Conservation (phyloP, 2,888 invertebrate genomes). For the Drosophila birchii region DNA sequence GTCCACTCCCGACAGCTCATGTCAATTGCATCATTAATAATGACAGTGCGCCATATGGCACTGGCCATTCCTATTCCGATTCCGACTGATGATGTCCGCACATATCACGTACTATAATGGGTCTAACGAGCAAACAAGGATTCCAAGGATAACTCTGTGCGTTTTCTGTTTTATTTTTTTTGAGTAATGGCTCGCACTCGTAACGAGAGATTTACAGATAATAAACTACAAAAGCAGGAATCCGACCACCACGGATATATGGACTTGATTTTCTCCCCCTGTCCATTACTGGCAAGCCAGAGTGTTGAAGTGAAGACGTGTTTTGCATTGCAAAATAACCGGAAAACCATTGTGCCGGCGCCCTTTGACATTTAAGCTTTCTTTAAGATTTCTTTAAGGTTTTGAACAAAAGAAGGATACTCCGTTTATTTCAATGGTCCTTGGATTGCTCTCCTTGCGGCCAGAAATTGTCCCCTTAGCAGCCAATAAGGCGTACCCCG, state of each 20-base stretch:
- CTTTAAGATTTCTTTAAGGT: neutral
- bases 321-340: constrained; percentile 21
- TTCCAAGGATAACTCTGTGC: constrained; percentile 4
- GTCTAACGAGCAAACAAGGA: constrained; percentile 21
- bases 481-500: constrained; percentile 15
- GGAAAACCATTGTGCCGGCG: neutral
- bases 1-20: constrained; percentile 12
- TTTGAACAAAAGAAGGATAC: neutral
- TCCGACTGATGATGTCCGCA: constrained; percentile 22
- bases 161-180: constrained; percentile 7
- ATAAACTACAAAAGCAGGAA: constrained; percentile 16
- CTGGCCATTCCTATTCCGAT: neutral
- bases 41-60: constrained; percentile 37
- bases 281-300: constrained; percentile 1
- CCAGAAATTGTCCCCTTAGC: constrained; percentile 15
- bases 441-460: constrained; percentile 7
- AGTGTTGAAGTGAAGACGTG: constrained; percentile 45
- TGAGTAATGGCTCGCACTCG: constrained; percentile 42
- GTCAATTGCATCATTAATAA: constrained; percentile 57
- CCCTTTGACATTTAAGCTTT: neutral
- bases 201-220: constrained; percentile 40
- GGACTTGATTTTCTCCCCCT: constrained; percentile 18
- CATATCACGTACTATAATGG: constrained; percentile 24
- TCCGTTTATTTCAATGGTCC: neutral
- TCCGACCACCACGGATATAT: neutral